Base-by-base conservation (phyloP, 23 tunicate genomes). In the Ascidia mentula region DNA sequence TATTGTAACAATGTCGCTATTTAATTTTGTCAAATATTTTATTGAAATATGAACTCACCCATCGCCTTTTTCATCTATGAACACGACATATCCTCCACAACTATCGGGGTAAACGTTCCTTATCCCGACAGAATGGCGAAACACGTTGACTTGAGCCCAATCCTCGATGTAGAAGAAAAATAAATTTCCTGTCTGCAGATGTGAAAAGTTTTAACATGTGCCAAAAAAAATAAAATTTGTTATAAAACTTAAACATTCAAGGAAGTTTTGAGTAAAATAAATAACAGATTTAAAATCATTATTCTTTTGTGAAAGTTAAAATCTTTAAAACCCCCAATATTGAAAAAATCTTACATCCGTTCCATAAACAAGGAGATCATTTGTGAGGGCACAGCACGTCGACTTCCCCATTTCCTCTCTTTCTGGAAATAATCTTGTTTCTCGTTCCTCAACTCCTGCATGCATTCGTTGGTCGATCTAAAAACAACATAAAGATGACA, bases 341-440 rank as follows among this genome's bases (percentile, higher is more conserved):
- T 53, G 65, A 26, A 53, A 53, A 53, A 3, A 1, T 5, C 91
- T 45, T 40, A 93, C 89, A 34, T 88, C 90, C 61, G 98, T 93
- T 38, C 89, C 91, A 73, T 93, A 93, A 0, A 93, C 73, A 7
- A 93, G 89, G 76, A 89, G 88, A 0, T 93, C 98, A 59, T 93
- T 84, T 36, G 98, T 93, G 38, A 93, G 81, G 18, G 80, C 73
- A 60, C 88, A 88, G 33, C 89, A 93, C 26, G 89, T 88, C 60
- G 88, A 75, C 36, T 84, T 76, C 22, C 93, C 98, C 71, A 78
- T 36, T 30, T 88, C 98, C 17, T 84, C 93, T 28, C 93, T 46
- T 60, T 85, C 89, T 28, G 98, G 98, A 83, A 93, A 93, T 5
- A 93, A 45, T 61, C 88, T 93, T 31, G 87, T 77, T 72, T 93